Evolutionary conservation across 2,797 vertebrate species (phyloP).

Genomic region (Enteromius anoplus): DNA sequence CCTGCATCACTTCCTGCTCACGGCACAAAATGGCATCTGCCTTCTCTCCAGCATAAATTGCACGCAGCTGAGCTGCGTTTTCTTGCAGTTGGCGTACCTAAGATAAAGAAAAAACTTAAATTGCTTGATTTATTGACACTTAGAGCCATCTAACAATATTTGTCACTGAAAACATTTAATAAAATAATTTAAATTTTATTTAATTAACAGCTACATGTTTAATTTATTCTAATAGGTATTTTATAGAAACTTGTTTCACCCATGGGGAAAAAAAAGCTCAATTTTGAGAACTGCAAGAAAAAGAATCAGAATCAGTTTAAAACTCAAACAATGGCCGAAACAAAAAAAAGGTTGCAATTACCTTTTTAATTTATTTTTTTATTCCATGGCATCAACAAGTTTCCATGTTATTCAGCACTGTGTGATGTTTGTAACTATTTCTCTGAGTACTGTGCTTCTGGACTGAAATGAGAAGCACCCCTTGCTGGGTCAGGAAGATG

Average conservation of each 20-base stretch:
- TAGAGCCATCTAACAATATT: neutral
- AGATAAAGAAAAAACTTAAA: neutral
- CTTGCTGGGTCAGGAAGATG: constrained; percentile 19
- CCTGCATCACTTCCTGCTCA: constrained; percentile 87
- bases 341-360: neutral
- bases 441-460: neutral
- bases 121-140: neutral
- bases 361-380: neutral
- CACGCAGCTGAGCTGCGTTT: constrained; percentile 86
- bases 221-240: neutral
- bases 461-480: constrained; percentile 21
- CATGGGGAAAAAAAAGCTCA: neutral
- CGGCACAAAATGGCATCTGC: constrained; percentile 88
- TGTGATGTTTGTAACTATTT: neutral
- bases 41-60: constrained; percentile 92
- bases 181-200: neutral
- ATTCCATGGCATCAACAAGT: neutral
- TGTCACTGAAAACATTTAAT: neutral
- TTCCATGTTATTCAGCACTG: neutral
- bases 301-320: neutral
- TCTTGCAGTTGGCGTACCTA: constrained; percentile 93
- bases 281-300: neutral
- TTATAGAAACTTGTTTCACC: neutral
- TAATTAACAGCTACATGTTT: neutral
- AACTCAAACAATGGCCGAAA: neutral